phyloP scores from a whole-genome alignment of 2,888 invertebrate genomes.

The Laothoe populi region DNA sequence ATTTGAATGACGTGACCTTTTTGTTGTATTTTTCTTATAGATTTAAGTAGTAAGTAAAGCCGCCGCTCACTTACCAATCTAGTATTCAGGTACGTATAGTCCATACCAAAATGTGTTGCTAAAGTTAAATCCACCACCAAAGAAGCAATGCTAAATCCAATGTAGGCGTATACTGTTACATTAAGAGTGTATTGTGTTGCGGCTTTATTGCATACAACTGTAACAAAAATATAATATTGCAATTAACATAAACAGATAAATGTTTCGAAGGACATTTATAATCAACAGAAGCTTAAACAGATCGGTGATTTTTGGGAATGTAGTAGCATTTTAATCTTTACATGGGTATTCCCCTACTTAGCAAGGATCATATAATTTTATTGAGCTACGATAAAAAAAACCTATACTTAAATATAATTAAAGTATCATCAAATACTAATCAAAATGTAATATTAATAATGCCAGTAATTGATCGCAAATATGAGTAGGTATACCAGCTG shows the following conservation, averaged over 20 bases:
- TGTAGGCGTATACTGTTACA: constrained; percentile 47
- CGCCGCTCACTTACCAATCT: constrained; percentile 49
- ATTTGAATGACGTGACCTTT: no score
- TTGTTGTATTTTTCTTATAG: background rate
- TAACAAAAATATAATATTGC: constrained; percentile 21
- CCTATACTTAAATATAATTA: background rate
- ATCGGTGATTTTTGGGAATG: no score
- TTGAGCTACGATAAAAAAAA: background rate
- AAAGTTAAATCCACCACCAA: constrained; percentile 60
- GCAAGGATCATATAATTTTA: no score
- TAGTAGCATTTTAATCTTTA: no score
- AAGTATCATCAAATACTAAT: no score
- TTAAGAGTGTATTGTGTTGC: constrained; percentile 39
- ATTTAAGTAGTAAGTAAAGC: background rate
- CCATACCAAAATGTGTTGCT: constrained; percentile 60
- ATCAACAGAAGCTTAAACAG: no score
- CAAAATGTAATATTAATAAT: no score
- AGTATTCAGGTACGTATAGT: constrained; percentile 46
- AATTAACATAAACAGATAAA: no score
- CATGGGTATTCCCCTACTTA: no score
- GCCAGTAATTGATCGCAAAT: no score
- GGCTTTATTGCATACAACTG: constrained; percentile 47
- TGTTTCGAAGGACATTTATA: no score
- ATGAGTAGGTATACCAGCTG: no score
- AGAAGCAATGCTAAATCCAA: constrained; percentile 47